These are phyloP conservation scores for Nomada fabriciana DNA, from an alignment of 2,888 invertebrate genomes.

Conservation along the genomic window DNA sequence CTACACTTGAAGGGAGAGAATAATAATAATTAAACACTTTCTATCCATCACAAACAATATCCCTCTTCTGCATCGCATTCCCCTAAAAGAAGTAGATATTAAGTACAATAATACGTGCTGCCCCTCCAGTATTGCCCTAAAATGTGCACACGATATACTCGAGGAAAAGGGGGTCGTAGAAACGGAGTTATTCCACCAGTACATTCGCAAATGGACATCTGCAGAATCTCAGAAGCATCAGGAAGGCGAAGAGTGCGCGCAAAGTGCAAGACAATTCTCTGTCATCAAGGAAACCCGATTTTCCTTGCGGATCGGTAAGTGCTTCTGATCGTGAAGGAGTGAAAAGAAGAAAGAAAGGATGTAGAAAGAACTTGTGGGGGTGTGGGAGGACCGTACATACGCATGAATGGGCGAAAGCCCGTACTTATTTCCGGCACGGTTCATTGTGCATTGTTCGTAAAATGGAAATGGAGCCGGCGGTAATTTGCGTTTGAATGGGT, in stretches of 20 bases:
- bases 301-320: conserved; percentile 36
- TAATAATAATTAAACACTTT: background rate
- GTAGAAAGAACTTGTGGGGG: too few relatives aligned
- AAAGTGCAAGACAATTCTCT: conserved; percentile 49
- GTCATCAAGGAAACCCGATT: conserved; percentile 48
- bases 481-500: conserved; percentile 71
- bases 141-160: background rate
- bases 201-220: conserved; percentile 19
- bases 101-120: too few relatives aligned
- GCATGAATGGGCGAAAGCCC: conserved; percentile 60
- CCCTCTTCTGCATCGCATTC: background rate
- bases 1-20: background rate
- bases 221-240: conserved; percentile 4
- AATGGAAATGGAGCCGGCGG: conserved; percentile 68
- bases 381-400: conserved; percentile 45
- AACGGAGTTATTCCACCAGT: conserved; percentile 12
- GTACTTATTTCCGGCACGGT: conserved; percentile 67
- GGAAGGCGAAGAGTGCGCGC: conserved; percentile 4
- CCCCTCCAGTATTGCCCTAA: background rate
- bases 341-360: background rate
- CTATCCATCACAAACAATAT: background rate
- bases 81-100: background rate
- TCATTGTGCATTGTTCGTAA: conserved; percentile 66
- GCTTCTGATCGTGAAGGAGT: conserved; percentile 36
- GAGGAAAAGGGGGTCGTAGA: background rate